Base-by-base conservation (phyloP, 2,888 invertebrate genomes). In the Rhagonycha lutea region DNA sequence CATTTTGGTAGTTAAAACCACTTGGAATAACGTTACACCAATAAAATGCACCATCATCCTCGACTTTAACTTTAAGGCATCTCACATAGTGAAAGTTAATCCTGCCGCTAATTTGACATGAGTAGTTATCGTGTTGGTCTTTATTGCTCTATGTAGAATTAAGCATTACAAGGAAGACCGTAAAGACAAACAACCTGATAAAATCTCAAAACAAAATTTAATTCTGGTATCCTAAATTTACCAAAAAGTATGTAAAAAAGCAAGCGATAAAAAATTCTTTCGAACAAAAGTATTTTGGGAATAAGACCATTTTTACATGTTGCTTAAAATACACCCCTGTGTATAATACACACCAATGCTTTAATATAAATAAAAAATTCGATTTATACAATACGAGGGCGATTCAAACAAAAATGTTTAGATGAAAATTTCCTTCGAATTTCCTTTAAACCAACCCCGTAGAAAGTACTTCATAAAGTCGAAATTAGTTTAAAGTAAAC, bases 231-330 rank as follows among this genome's bases (percentile, higher is more conserved):
- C 32, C 32, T 47, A 47, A 47, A 47, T 47, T 47, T n/a, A 47
- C 32, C 26, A 60, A 61, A 70, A 61, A 61, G 28, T 60, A 18
- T 28, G 61, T 28, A 61, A 29, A 61, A 47, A 47, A 47, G 32
- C 32, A 4, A n/a, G 32, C 32, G n/a, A 47, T 47, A 47, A 47
- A 47, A 47, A 47, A n/a, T 12, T 47, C 11, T 47, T 47, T 47
- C 32, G 32, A 47, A 47, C 11, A 47, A 47, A 47, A 47, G n/a
- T 65, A 73, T 70, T 70, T 70, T 61, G 74, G 74, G 77, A 77
- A 74, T 77, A 47, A 72, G 71, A 72, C 77, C 74, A 77, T 77
- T 77, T 77, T 77, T 72, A 28, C 74, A 72, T 77, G 32, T 77
- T 77, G 61, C 69, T 24, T 9, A 32, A 77, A 77, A 74, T 77